These are phyloP conservation scores for Halictus ligatus DNA, from an alignment of 2,888 invertebrate species.

Conservation along the genomic window DNA sequence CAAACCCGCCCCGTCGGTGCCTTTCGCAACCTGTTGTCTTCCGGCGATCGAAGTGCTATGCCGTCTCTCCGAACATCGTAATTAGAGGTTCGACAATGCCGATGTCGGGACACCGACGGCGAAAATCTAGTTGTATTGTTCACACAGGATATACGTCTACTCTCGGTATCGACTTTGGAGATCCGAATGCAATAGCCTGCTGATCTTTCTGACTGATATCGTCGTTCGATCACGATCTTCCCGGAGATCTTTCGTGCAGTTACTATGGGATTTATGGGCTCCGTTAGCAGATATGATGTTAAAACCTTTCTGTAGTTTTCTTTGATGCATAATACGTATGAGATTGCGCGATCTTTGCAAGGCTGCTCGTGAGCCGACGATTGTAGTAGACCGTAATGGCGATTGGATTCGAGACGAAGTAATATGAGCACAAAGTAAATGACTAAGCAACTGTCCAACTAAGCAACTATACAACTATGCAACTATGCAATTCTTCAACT, in stretches of 20 bases:
- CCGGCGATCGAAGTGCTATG: slow-evolving; percentile 26
- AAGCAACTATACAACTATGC: too few relatives aligned
- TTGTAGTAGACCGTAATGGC: too few relatives aligned
- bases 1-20: not conserved
- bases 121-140: slow-evolving; percentile 30
- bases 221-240: not conserved
- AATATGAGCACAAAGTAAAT: too few relatives aligned
- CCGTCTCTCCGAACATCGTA: slow-evolving; percentile 10
- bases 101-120: not conserved
- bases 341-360: not conserved
- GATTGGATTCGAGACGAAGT: not conserved
- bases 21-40: slow-evolving; percentile 50
- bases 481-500: too few relatives aligned
- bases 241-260: not conserved
- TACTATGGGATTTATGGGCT: not conserved
- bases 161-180: not conserved
- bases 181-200: not conserved
- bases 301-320: too few relatives aligned
- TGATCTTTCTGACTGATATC: not conserved
- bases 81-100: slow-evolving; percentile 42
- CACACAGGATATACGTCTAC: not conserved
- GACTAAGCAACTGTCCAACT: not conserved
- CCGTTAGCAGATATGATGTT: not conserved
- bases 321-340: too few relatives aligned
- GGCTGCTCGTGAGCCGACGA: too few relatives aligned